Percentiles rank a stretch among this genome's conserved stretches.
Conservation (phyloP, 1,140 invertebrate species). For the Drosophila dunni region DNA sequence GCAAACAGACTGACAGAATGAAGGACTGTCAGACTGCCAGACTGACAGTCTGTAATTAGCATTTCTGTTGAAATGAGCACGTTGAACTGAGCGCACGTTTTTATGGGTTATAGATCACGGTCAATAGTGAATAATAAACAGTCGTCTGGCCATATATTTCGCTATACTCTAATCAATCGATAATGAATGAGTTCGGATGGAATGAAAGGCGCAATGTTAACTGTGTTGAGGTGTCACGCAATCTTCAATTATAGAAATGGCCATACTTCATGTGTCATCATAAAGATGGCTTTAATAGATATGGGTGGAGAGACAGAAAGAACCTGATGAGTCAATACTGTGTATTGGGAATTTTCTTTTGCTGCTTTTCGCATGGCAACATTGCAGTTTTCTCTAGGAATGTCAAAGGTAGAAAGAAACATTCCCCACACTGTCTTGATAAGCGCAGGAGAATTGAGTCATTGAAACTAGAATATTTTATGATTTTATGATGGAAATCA, state of each 20-base stretch:
- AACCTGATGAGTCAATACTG: constrained; percentile 29
- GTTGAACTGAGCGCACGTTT: constrained; percentile 28
- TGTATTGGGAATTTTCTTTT: constrained; percentile 18
- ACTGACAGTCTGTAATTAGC: constrained; percentile 32
- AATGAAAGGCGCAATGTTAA: constrained; percentile 4
- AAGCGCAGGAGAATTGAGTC: constrained; percentile 9
- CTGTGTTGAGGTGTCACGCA: constrained; percentile 33
- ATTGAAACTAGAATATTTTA: constrained; percentile 9
- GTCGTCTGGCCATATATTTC: not conserved
- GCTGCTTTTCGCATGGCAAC: constrained; percentile 3
- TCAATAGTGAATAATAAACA: constrained; percentile 5
- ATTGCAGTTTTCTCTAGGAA: constrained; percentile 8
- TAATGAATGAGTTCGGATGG: constrained; percentile 18
- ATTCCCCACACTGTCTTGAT: constrained; percentile 17
- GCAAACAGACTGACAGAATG: not conserved
- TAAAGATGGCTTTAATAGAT: constrained; percentile 31
- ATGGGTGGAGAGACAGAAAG: not conserved
- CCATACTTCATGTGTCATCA: constrained; percentile 41
- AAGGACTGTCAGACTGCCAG: not conserved
- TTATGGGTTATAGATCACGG: constrained; percentile 44
- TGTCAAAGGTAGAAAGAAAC: constrained; percentile 12
- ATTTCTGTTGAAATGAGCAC: constrained; percentile 24
- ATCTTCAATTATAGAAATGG: constrained; percentile 41
- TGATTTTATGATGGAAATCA: constrained; percentile 1
- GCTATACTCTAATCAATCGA: constrained; percentile 15